These are phyloP conservation scores for Heteromyza rotundicornis DNA, from an alignment of 2,888 invertebrate species.

Conservation along the genomic window DNA sequence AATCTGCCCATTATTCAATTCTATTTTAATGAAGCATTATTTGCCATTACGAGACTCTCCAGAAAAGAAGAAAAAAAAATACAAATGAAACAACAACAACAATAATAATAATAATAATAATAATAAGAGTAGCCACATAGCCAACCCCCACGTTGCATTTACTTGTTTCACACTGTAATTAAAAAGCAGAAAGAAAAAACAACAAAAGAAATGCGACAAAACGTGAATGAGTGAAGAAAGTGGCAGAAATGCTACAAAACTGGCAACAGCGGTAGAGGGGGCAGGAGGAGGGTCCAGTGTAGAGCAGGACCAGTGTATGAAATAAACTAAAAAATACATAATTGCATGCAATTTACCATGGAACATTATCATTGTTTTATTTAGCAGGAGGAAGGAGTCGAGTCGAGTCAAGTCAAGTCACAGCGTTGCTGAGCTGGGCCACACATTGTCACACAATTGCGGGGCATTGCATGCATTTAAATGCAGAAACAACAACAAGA, in stretches of 20 bases:
- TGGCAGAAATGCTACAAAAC: constrained; percentile 25
- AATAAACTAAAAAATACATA: constrained; percentile 45
- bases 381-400: constrained; percentile 41
- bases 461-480: constrained; percentile 40
- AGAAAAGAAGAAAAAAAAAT: too few relatives aligned
- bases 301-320: not conserved
- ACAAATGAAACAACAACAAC: constrained; percentile 13
- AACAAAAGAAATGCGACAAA: constrained; percentile 17
- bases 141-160: not conserved
- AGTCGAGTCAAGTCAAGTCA: not conserved
- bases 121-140: not conserved
- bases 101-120: constrained; percentile 11
- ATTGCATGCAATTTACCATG: constrained; percentile 59
- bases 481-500: constrained; percentile 30
- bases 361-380: constrained; percentile 56
- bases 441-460: constrained; percentile 7
- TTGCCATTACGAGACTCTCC: constrained; percentile 25
- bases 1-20: constrained; percentile 15
- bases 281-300: too few relatives aligned
- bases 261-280: too few relatives aligned
- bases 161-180: constrained; percentile 19
- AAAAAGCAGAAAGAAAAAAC: too few relatives aligned
- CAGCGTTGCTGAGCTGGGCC: constrained; percentile 10
- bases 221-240: constrained; percentile 1
- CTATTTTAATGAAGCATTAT: constrained; percentile 30